Evolutionary conservation across 2,888 invertebrate species (phyloP).

Genomic region (Acrobasis consociella): DNA sequence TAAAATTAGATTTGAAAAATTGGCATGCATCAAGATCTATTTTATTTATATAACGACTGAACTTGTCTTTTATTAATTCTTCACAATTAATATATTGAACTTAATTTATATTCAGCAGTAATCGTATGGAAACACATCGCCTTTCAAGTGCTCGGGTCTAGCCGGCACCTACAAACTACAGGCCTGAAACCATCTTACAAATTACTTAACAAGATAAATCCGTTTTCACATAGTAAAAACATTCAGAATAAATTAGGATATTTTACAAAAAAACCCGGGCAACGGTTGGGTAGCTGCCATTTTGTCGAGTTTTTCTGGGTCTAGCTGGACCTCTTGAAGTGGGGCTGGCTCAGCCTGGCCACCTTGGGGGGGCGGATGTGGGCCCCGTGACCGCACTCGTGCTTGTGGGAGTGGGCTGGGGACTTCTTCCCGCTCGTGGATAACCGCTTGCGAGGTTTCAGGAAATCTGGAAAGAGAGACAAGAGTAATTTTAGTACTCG

Average conservation of each 20-base stretch:
- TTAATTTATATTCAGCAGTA: not conserved
- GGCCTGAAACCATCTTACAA: constrained; percentile 72
- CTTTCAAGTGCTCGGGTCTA: not conserved
- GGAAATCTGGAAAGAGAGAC: constrained; percentile 83
- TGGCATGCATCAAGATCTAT: not conserved
- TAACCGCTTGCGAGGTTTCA: constrained; percentile 85
- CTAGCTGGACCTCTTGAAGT: constrained; percentile 75
- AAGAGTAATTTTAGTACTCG: constrained; percentile 23
- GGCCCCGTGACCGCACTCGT: constrained; percentile 72
- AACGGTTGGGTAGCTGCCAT: constrained; percentile 13
- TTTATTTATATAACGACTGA: not conserved
- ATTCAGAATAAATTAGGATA: constrained; percentile 75
- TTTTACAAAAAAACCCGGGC: constrained; percentile 25
- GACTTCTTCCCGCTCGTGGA: constrained; percentile 77
- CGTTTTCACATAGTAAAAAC: constrained; percentile 48
- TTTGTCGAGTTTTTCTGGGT: constrained; percentile 29
- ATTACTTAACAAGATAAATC: constrained; percentile 79
- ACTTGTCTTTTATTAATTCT: not conserved
- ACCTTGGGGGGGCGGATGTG: constrained; percentile 78
- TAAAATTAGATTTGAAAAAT: not conserved
- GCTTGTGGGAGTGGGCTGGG: constrained; percentile 69
- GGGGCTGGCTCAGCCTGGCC: constrained; percentile 67
- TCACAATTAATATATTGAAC: constrained; percentile 1
- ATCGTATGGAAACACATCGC: not conserved
- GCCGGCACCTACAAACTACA: constrained; percentile 47